Evolutionary conservation across 2,797 vertebrate species (phyloP).

Genomic region (Neosilurus hyrtlii): DNA sequence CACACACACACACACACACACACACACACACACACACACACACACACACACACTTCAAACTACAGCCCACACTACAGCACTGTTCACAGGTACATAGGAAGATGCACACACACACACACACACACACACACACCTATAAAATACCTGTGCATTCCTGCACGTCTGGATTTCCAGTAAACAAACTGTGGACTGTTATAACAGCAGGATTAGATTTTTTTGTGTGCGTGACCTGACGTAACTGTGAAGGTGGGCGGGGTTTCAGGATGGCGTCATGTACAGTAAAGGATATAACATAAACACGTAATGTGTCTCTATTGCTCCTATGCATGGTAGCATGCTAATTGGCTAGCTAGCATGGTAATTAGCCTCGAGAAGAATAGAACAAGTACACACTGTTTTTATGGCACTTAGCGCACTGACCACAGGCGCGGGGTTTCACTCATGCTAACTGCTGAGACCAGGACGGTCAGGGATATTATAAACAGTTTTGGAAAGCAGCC

Average conservation of each 20-base stretch:
- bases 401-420: background rate
- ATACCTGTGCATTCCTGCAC: background rate
- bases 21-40: conserved; percentile 41
- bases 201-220: background rate
- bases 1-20: conserved; percentile 41
- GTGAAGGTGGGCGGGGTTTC: conserved; percentile 9
- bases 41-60: conserved; percentile 27
- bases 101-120: conserved; percentile 15
- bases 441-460: background rate
- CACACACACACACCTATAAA: background rate
- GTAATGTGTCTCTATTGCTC: background rate
- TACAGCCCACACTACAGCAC: conserved; percentile 45
- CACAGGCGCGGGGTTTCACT: background rate
- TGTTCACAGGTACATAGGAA: conserved; percentile 28
- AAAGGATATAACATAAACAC: background rate
- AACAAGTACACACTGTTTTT: background rate
- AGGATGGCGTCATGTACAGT: background rate
- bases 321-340: background rate
- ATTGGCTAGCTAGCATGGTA: background rate
- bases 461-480: background rate
- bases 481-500: background rate
- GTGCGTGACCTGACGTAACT: background rate
- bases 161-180: background rate
- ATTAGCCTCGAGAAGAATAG: background rate
- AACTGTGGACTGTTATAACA: background rate